Percentiles rank a stretch among this genome's conserved stretches.
phyloP scores from a whole-genome alignment of 2,797 vertebrate species.

The Brachyrhaphis roseni region DNA sequence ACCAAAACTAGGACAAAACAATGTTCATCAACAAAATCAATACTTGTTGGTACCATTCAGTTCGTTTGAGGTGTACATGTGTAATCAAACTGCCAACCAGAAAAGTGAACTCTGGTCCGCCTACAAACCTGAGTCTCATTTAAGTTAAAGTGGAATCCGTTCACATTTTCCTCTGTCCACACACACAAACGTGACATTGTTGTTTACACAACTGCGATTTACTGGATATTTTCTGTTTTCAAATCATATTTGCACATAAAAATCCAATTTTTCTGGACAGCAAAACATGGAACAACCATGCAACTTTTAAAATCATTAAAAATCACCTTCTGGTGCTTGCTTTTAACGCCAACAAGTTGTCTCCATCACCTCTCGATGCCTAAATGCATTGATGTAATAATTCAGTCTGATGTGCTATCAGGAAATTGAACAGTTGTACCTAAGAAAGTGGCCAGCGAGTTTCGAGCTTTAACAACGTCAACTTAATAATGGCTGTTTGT shows the following conservation, averaged over 20 bases:
- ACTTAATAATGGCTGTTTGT: slow-evolving; percentile 51
- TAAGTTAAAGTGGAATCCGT: neutral
- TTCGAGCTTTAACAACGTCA: slow-evolving; percentile 13
- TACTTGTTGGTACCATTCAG: neutral
- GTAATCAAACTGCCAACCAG: too few species aligned
- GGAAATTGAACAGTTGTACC: neutral
- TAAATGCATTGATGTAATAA: neutral
- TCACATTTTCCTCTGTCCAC: neutral
- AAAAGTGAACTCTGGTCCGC: too few species aligned
- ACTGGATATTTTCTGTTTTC: neutral
- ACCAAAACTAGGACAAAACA: neutral
- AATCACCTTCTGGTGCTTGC: neutral
- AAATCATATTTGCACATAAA: neutral
- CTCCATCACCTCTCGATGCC: neutral
- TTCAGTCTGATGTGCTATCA: neutral
- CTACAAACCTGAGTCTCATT: too few species aligned
- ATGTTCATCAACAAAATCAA: neutral
- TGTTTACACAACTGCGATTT: neutral
- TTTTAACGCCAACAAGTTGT: neutral
- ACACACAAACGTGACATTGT: neutral
- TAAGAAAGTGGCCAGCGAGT: neutral
- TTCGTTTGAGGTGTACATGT: too few species aligned
- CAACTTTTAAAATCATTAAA: neutral
- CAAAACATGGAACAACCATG: neutral
- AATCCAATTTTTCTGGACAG: neutral